Evolutionary conservation across 2,113 vertebrate genomes (phyloP), one percentile per base, ranked within the genome.

Genomic region (Gasterosteus aculeatus): DNA sequence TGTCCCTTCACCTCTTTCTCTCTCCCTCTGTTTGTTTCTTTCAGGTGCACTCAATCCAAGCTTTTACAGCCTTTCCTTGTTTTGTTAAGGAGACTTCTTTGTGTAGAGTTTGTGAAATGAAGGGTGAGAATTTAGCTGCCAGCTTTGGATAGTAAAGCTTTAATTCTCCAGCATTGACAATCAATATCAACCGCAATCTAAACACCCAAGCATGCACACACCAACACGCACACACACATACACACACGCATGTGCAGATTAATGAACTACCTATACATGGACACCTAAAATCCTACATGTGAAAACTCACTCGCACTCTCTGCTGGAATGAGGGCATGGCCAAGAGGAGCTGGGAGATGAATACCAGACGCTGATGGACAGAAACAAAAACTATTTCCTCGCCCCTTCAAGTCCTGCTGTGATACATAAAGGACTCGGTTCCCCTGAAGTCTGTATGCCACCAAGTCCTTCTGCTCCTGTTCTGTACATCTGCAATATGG

Each of bases 121-220:
- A 89, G 89, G 93, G 90, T 92, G 92, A 93, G 90, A 92, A 93
- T 92, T 93, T 92, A 93, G 86, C 91, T 93, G 89, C 88, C 89
- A 90, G 80, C 87, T 88, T 88, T 93, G 91, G 90, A 93, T 92
- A 92, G 83, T 90, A 77, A 78, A 93, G 92, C 92, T 92, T 93
- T 92, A 91, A 93, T 94, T 94, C 92, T 94, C 93, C 93, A 91
- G 94, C 94, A 94, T 85, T 94, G 94, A 95, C 94, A 95, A 95
- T 95, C 94, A 95, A 94, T 86, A 92, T 92, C 86, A 91, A 91
- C 80, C 38, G 83, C 86, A 90, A 87, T 81, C 72, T 80, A 83
- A 72, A 85, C 73, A 84, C 69, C 63, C 58, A 71, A 85, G 81
- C 86, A 90, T 85, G 82, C 47, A 54, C 22, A 72, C 70, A 87